Percentiles rank a stretch among this genome's conserved stretches.
phyloP scores from a whole-genome alignment of 2,888 invertebrate species.

The Diplolepis rosae region DNA sequence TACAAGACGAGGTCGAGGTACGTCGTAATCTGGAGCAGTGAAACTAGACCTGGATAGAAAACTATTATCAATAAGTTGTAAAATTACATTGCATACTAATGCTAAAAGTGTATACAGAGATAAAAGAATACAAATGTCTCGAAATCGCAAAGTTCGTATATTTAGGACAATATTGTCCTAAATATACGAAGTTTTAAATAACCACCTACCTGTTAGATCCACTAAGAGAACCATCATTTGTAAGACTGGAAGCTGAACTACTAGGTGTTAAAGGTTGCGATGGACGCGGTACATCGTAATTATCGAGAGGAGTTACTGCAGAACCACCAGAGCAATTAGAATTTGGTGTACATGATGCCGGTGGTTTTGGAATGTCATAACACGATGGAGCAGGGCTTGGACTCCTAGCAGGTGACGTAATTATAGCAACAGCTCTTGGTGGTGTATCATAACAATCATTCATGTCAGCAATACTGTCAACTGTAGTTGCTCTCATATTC shows the following conservation, averaged over 20 bases:
- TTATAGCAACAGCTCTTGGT: conserved; percentile 78
- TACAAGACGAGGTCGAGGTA: conserved; percentile 76
- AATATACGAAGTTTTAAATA: no score
- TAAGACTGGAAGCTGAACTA: conserved; percentile 80
- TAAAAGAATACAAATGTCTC: no score
- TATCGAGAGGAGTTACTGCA: conserved; percentile 72
- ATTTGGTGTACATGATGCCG: conserved; percentile 69
- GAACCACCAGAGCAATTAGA: conserved; percentile 67
- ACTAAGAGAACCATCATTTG: conserved; percentile 77
- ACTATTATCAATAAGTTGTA: not conserved
- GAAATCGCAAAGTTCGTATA: no score
- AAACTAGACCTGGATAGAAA: conserved; percentile 71
- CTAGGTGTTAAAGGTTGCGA: conserved; percentile 80
- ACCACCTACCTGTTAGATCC: conserved; percentile 75
- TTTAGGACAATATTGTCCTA: no score
- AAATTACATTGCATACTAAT: no score
- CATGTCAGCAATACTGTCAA: conserved; percentile 64
- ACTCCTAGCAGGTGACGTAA: conserved; percentile 76
- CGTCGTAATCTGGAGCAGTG: conserved; percentile 82
- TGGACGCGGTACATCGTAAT: conserved; percentile 81
- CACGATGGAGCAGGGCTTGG: conserved; percentile 75
- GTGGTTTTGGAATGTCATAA: conserved; percentile 68
- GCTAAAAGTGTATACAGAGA: no score
- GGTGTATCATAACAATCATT: conserved; percentile 79
- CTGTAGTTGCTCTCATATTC: conserved; percentile 43